Evolutionary conservation across 2,113 vertebrate genomes (phyloP).

Genomic region (Lasiurus cinereus): DNA sequence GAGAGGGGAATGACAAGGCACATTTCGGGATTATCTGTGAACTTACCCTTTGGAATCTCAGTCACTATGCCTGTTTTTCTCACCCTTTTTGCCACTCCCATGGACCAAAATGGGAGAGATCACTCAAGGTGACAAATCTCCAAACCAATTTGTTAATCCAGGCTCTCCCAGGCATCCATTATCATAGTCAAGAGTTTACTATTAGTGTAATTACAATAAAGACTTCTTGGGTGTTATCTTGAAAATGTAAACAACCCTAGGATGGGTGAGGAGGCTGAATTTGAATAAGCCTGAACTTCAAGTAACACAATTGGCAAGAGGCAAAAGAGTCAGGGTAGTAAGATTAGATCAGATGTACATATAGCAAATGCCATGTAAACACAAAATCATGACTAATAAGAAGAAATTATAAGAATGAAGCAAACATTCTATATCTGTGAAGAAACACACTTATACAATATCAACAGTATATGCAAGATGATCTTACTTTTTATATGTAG

Average conservation of each 20-base stretch:
- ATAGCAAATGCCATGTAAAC: not conserved
- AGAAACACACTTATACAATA: not conserved
- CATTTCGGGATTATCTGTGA: not conserved
- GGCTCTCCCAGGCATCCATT: conserved; percentile 9
- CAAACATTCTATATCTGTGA: not conserved
- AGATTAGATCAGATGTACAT: not conserved
- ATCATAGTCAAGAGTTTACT: conserved; percentile 58
- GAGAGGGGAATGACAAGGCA: not conserved
- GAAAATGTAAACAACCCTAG: not conserved
- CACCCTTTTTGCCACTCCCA: conserved; percentile 32
- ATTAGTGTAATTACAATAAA: conserved; percentile 53
- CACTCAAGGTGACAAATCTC: conserved; percentile 37
- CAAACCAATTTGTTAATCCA: conserved; percentile 44
- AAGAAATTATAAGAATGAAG: not conserved
- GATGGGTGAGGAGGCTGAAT: not conserved
- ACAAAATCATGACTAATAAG: conserved; percentile 18
- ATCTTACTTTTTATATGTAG: not conserved
- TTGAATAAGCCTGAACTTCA: not conserved
- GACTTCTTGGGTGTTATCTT: conserved; percentile 18
- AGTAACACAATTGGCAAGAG: not conserved
- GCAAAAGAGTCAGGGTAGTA: not conserved
- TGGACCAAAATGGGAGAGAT: conserved; percentile 30
- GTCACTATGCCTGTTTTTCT: not conserved
- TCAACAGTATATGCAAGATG: not conserved
- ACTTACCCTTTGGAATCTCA: not conserved